Percentiles rank a stretch among this genome's conserved stretches.
These are phyloP conservation scores for Phyllopteryx taeniolatus DNA, from an alignment of 2,113 vertebrate species.

Conservation along the genomic window DNA sequence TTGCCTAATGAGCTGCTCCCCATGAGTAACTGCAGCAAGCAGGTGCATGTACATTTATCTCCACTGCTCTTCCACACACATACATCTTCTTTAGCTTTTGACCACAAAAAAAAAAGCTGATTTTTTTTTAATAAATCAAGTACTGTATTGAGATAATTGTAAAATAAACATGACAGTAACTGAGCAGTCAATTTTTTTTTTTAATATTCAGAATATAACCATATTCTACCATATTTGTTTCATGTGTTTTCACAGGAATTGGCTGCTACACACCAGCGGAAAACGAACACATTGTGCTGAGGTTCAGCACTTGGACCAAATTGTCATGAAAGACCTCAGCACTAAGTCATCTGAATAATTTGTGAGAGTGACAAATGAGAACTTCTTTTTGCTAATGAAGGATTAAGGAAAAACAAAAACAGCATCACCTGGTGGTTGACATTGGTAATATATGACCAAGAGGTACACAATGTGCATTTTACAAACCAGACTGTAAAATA, in stretches of 20 bases:
- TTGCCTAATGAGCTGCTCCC: too few relatives aligned
- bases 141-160: background rate
- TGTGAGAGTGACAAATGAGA: background rate
- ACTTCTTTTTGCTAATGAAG: background rate
- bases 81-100: too few relatives aligned
- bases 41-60: too few relatives aligned
- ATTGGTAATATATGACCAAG: background rate
- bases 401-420: constrained; percentile 3
- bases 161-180: background rate
- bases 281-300: constrained; percentile 59
- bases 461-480: background rate
- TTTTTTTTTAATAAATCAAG: background rate
- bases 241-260: constrained; percentile 42
- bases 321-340: background rate
- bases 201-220: background rate
- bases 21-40: too few relatives aligned
- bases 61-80: too few relatives aligned
- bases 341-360: background rate
- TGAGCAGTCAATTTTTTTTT: background rate
- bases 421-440: constrained; percentile 44
- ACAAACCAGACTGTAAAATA: background rate
- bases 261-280: constrained; percentile 55
- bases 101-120: background rate
- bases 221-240: background rate
- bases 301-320: constrained; percentile 46